phyloP scores from a whole-genome alignment of 1,140 invertebrate species.

The Eriocheir sinensis region DNA sequence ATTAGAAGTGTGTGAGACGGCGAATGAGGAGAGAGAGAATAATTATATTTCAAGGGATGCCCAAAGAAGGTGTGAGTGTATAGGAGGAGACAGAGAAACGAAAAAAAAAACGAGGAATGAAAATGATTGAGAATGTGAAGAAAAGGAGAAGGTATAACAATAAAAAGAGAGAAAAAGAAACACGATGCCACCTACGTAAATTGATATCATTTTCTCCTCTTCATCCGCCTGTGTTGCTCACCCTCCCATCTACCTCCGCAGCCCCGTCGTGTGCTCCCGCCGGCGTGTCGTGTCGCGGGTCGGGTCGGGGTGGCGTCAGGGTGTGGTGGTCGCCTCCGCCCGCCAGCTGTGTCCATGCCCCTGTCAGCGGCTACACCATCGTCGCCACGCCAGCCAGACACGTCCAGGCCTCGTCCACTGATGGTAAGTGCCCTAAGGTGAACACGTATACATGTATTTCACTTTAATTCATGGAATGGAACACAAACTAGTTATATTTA shows the following conservation, averaged over 20 bases:
- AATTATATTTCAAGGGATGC: no score
- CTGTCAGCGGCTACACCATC: slow-evolving; percentile 65
- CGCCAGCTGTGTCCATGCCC: slow-evolving; percentile 61
- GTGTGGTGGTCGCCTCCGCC: slow-evolving; percentile 76
- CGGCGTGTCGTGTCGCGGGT: slow-evolving; percentile 74
- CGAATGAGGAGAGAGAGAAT: no score
- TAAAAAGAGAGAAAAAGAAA: no score
- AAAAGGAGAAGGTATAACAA: neutral
- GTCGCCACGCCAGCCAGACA: slow-evolving; percentile 70
- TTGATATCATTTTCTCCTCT: neutral
- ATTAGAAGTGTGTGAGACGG: no score
- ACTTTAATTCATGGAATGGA: no score
- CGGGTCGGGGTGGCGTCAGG: slow-evolving; percentile 63
- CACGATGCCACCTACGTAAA: neutral
- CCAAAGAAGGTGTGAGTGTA: no score
- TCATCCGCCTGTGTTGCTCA: neutral
- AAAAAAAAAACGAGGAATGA: no score
- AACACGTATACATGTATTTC: no score
- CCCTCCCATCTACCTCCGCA: neutral
- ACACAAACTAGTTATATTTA: no score
- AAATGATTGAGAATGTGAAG: neutral
- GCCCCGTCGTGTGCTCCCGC: slow-evolving; percentile 75
- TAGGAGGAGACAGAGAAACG: no score
- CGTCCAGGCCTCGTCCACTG: slow-evolving; percentile 36
- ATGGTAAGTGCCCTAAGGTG: slow-evolving; percentile 43